Evolutionary conservation across 2,797 vertebrate genomes (phyloP).

Genomic region (Aldrovandia affinis): DNA sequence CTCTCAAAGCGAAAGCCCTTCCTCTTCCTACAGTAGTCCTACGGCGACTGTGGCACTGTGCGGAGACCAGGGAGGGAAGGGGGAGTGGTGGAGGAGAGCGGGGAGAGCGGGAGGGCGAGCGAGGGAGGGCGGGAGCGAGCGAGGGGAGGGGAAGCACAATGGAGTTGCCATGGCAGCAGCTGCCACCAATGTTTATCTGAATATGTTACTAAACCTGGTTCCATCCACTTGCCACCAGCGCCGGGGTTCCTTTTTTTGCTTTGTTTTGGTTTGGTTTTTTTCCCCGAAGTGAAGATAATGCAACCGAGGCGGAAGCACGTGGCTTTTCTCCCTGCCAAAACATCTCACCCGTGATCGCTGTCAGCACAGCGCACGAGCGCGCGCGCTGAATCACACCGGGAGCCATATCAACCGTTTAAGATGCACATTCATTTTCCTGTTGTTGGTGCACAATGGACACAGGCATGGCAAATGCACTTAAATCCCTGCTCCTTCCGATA

Average conservation of each 20-base stretch:
- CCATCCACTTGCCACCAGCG: constrained; percentile 64
- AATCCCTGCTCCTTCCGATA: not conserved
- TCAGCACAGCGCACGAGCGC: not conserved
- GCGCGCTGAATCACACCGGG: not conserved
- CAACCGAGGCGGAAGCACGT: not conserved
- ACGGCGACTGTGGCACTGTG: constrained; percentile 66
- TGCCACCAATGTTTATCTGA: constrained; percentile 88
- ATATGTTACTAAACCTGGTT: constrained; percentile 74
- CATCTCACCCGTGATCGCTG: not conserved
- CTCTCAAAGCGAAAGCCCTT: constrained; percentile 40
- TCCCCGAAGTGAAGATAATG: not conserved
- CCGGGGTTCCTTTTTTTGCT: constrained; percentile 32
- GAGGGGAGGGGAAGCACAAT: constrained; percentile 69
- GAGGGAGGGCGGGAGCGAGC: constrained; percentile 55
- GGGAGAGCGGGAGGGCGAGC: constrained; percentile 50
- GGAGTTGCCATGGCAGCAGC: constrained; percentile 87
- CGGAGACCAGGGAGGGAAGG: constrained; percentile 59
- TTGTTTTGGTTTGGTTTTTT: constrained; percentile 27
- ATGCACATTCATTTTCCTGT: not conserved
- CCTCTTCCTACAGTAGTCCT: constrained; percentile 64
- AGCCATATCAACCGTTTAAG: not conserved
- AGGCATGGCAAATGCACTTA: not conserved
- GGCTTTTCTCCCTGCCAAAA: not conserved
- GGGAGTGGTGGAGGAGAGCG: constrained; percentile 57
- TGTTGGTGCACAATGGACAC: not conserved